Evolutionary conservation across 2,888 invertebrate species (phyloP).

Genomic region (Zaprionus bogoriensis): DNA sequence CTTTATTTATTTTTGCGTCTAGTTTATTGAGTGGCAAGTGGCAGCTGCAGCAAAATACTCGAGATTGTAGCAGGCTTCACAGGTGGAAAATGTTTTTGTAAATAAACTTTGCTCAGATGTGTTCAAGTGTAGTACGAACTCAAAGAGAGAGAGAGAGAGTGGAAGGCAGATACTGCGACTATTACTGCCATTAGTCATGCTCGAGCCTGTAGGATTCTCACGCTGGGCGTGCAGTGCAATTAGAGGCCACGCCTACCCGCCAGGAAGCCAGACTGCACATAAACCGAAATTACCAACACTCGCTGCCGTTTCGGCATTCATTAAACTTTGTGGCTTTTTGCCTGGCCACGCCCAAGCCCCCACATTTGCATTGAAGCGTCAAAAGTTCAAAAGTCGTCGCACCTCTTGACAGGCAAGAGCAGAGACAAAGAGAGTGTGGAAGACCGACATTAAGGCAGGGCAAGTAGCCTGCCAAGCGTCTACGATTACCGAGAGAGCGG

Average conservation of each 20-base stretch:
- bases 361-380: conserved; percentile 52
- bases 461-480: conserved; percentile 54
- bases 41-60: not conserved
- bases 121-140: not conserved
- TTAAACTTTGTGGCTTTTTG: conserved; percentile 59
- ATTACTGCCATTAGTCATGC: conserved; percentile 45
- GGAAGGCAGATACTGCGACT: not conserved
- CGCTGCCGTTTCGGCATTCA: conserved; percentile 38
- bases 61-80: conserved; percentile 11
- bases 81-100: conserved; percentile 13
- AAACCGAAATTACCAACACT: conserved; percentile 47
- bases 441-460: conserved; percentile 54
- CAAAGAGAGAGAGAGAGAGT: not conserved
- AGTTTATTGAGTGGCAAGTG: too few relatives aligned
- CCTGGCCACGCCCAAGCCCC: conserved; percentile 33
- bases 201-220: not conserved
- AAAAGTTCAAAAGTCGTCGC: conserved; percentile 72
- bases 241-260: conserved; percentile 27
- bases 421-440: not conserved
- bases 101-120: not conserved
- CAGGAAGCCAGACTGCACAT: conserved; percentile 42
- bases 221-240: conserved; percentile 29
- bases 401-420: conserved; percentile 39
- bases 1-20: not conserved
- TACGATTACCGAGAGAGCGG: conserved; percentile 56